Base-by-base conservation (phyloP, 2,888 invertebrate species). In the Temnothorax rugatulus region DNA sequence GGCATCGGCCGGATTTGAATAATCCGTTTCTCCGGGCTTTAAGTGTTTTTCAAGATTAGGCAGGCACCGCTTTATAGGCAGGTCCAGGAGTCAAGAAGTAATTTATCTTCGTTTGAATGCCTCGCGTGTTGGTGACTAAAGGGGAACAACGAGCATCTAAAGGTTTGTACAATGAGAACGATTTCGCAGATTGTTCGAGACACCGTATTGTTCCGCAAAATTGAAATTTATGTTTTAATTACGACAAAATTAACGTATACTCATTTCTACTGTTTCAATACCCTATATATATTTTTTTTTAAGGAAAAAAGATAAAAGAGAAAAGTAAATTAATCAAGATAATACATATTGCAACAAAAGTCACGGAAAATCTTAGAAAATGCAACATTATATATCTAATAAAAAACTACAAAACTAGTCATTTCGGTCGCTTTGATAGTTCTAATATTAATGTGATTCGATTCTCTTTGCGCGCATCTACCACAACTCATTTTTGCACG, bases 1-100 rank as follows among this genome's bases (percentile, higher is more conserved):
- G 76, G 69, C 90, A 84, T 82, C 82, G 83, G 71, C 61, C 68
- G 88, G 87, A 90, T 91, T 86, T 90, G 89, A 90, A 91, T 91
- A 91, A 90, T 88, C 89, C 88, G 86, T 87, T 89, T 86, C 85
- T 83, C 84, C 29, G 61, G 89, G 90, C 84, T 85, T 90, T 89
- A 90, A 91, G 91, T 91, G 91, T 91, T 91, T 91, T 88, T 88
- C 88, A 87, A 88, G 91, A 91, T 91, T 91, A 91, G 89, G 79
- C 57, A 84, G 84, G 84, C 86, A 88, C 85, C 85, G 73, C 85
- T 88, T 90, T 90, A 89, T 86, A 90, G 86, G 84, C 88, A 82
- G 87, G 87, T 85, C 54, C 83, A 86, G 64, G 83, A 89, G 83
- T 87, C 90, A 73, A 85, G 82, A 84, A 84, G 90, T 86, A 88